These are phyloP conservation scores for Dendrophyllia cribrosa DNA, from an alignment of 64 coral and sea anemone genomes.

Conservation along the genomic window DNA sequence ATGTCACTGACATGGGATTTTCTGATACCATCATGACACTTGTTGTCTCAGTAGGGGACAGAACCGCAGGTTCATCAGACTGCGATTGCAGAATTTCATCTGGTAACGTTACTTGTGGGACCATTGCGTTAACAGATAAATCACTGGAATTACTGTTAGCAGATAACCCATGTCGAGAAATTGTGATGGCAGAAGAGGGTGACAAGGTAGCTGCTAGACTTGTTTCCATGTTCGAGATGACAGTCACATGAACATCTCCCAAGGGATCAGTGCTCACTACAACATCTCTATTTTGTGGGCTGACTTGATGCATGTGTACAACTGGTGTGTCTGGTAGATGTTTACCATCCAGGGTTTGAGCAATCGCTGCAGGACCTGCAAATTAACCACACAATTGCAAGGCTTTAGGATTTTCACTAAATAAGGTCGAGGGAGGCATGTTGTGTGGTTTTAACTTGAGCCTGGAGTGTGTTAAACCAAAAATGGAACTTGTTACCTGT, in stretches of 20 bases:
- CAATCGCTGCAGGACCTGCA: constrained; percentile 69
- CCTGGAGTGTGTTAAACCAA: too few species aligned
- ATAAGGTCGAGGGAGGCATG: too few species aligned
- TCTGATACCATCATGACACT: constrained; percentile 37
- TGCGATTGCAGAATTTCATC: constrained; percentile 79
- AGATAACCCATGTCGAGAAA: constrained; percentile 14
- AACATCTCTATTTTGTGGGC: constrained; percentile 18
- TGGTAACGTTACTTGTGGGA: constrained; percentile 65
- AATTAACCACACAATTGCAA: background rate
- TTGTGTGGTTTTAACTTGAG: too few species aligned
- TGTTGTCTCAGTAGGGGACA: constrained; percentile 36
- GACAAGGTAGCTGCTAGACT: constrained; percentile 10
- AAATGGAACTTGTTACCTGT: too few species aligned
- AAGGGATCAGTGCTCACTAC: constrained; percentile 7
- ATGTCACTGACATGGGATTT: constrained; percentile 26
- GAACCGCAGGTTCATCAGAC: constrained; percentile 54
- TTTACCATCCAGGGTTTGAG: constrained; percentile 64
- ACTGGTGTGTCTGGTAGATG: constrained; percentile 32
- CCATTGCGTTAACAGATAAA: constrained; percentile 51
- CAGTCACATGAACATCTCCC: constrained; percentile 2
- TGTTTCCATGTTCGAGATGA: constrained; percentile 21
- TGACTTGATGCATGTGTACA: constrained; percentile 50
- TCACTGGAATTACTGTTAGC: constrained; percentile 31
- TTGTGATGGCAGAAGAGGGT: background rate
- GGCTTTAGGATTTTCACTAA: background rate